These are phyloP conservation scores for Nothura maculosa DNA, from an alignment of 2,797 vertebrate species.

Conservation along the genomic window DNA sequence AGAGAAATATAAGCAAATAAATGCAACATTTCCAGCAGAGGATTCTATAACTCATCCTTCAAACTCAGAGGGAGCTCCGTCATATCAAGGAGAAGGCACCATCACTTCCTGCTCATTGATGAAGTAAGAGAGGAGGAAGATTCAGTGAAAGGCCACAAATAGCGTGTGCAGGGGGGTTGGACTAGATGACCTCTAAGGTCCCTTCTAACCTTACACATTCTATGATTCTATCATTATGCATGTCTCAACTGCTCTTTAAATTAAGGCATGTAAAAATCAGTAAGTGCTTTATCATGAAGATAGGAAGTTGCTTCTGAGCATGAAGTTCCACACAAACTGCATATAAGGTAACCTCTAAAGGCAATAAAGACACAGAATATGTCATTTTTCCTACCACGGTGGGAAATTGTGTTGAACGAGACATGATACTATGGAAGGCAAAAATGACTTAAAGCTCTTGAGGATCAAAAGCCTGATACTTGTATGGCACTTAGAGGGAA, in stretches of 20 bases:
- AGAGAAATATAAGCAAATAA: neutral
- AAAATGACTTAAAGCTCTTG: neutral
- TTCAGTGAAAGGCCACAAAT: no score
- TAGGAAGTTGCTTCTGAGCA: neutral
- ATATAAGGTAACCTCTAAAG: neutral
- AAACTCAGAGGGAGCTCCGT: neutral
- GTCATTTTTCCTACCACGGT: neutral
- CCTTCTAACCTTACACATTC: no score
- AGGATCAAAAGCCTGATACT: neutral
- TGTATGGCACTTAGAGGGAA: neutral
- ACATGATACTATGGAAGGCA: neutral
- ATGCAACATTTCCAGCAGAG: neutral
- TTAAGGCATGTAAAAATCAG: neutral
- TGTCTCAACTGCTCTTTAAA: neutral
- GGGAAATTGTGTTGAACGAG: neutral
- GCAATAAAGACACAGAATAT: neutral
- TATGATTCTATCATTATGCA: no score
- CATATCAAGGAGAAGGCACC: neutral
- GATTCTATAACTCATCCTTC: neutral
- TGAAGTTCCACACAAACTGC: fast-evolving
- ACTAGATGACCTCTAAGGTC: no score
- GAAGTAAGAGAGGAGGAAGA: no score
- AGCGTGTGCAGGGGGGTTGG: no score
- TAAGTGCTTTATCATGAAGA: neutral
- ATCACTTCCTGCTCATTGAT: no score